phyloP scores from a whole-genome alignment of 1,140 invertebrate species.

The Episyrphus balteatus region DNA sequence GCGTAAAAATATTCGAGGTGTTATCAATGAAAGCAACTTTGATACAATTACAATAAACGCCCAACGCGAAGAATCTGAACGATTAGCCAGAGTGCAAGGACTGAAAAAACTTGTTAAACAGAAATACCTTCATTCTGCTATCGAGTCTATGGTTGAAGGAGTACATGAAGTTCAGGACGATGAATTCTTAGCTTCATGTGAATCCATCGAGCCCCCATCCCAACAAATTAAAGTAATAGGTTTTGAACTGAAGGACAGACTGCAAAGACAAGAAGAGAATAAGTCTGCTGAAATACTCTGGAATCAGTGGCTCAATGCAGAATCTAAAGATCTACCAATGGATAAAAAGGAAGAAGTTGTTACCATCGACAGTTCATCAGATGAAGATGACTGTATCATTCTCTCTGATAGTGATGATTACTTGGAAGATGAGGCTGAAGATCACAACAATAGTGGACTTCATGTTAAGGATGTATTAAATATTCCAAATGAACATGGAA shows the following conservation, averaged over 20 bases:
- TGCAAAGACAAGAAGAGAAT: too few relatives aligned
- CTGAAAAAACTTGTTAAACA: conserved; percentile 70
- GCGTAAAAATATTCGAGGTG: conserved; percentile 76
- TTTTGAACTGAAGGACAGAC: too few relatives aligned
- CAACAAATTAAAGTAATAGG: too few relatives aligned
- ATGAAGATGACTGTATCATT: conserved; percentile 70
- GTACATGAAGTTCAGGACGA: neutral
- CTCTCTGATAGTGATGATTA: conserved; percentile 45
- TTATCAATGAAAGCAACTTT: conserved; percentile 83
- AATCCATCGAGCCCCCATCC: neutral
- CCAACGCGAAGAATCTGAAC: conserved; percentile 83
- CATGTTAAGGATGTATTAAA: conserved; percentile 89
- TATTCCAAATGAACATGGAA: conserved; percentile 78
- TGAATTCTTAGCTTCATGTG: neutral
- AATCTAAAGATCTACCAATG: too few relatives aligned
- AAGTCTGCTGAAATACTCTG: too few relatives aligned
- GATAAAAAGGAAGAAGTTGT: conserved; percentile 38
- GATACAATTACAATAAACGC: conserved; percentile 86
- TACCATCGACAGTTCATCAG: conserved; percentile 50
- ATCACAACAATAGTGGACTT: conserved; percentile 58
- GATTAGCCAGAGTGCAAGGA: conserved; percentile 70
- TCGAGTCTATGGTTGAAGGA: conserved; percentile 7
- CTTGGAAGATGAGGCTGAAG: conserved; percentile 47
- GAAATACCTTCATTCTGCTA: conserved; percentile 29
- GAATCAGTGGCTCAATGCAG: too few relatives aligned